phyloP scores from a whole-genome alignment of 2,113 vertebrate species.

The Aspidoscelis tigris region DNA sequence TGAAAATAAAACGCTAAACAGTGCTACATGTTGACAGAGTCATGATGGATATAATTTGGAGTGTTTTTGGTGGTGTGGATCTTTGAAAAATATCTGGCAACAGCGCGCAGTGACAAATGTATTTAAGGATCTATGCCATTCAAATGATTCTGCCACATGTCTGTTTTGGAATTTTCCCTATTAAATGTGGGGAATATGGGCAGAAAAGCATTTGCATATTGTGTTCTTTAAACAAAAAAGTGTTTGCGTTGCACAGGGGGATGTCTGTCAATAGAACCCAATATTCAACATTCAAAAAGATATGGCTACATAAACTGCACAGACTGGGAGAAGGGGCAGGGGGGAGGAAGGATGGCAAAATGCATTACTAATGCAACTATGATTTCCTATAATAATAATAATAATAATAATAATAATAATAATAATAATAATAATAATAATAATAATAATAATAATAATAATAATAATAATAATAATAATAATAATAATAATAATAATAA shows the following conservation, averaged over 20 bases:
- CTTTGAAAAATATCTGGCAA: constrained; percentile 73
- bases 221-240: constrained; percentile 64
- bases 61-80: constrained; percentile 67
- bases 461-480: constrained; percentile 24
- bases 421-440: too few species aligned
- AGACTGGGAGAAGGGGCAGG: background rate
- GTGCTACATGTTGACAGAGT: constrained; percentile 59
- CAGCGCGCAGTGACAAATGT: constrained; percentile 69
- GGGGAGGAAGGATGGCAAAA: background rate
- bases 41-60: constrained; percentile 65
- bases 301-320: constrained; percentile 53
- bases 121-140: constrained; percentile 72
- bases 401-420: constrained; percentile 37
- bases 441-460: constrained; percentile 39
- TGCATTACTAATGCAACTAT: constrained; percentile 45
- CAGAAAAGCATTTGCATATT: constrained; percentile 70
- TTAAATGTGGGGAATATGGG: constrained; percentile 65
- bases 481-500: too few species aligned
- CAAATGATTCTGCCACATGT: constrained; percentile 69
- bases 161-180: constrained; percentile 73
- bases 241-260: constrained; percentile 39
- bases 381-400: constrained; percentile 47
- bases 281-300: constrained; percentile 57
- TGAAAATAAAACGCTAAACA: constrained; percentile 66
- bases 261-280: constrained; percentile 53